phyloP scores from a whole-genome alignment of 2,113 vertebrate species.

The Fregetta grallaria region DNA sequence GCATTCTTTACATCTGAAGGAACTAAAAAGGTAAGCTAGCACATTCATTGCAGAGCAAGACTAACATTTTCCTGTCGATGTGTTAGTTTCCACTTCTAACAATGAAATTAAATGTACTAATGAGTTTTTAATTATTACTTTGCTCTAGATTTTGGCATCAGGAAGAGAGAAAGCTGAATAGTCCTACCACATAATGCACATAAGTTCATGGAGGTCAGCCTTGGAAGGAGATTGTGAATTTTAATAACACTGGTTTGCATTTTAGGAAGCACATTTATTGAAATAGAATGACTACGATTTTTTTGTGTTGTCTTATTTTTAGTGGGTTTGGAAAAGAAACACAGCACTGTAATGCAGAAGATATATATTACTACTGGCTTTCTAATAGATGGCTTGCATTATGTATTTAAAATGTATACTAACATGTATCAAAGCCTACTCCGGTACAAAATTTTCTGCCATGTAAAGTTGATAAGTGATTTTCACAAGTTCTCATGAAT shows the following conservation, averaged over 20 bases:
- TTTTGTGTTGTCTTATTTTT: neutral
- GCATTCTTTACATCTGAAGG: neutral
- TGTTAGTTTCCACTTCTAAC: neutral
- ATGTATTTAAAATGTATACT: neutral
- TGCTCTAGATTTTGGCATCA: neutral
- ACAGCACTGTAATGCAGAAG: neutral
- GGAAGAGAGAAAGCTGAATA: neutral
- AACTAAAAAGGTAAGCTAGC: neutral
- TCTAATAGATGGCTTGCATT: neutral
- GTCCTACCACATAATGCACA: neutral
- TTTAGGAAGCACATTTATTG: neutral
- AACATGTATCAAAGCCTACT: neutral
- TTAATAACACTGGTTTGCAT: neutral
- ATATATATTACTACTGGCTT: neutral
- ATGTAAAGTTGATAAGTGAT: neutral
- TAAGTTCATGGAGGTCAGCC: neutral
- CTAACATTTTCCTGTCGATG: neutral
- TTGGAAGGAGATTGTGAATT: neutral
- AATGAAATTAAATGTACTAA: neutral
- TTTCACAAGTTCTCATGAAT: neutral
- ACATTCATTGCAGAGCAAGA: neutral
- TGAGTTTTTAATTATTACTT: neutral
- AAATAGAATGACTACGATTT: neutral
- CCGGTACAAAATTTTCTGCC: neutral
- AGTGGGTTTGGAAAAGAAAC: neutral